These are phyloP conservation scores for Cosmorhoe ocellata DNA, from an alignment of 2,888 invertebrate species.

Conservation along the genomic window DNA sequence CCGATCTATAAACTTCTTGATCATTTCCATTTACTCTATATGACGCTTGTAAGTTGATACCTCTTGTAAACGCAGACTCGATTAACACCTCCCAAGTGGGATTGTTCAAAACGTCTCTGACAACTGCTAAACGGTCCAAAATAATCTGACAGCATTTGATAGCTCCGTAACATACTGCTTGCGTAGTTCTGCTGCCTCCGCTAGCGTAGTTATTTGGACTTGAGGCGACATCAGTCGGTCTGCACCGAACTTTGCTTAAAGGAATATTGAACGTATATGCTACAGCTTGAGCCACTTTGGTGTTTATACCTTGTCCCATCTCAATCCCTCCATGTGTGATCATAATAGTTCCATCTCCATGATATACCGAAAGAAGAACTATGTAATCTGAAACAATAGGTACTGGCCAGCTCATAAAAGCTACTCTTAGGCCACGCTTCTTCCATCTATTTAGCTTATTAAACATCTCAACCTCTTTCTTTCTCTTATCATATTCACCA, in stretches of 20 bases:
- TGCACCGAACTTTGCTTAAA: constrained; percentile 84
- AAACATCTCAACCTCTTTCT: constrained; percentile 78
- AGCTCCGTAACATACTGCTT: constrained; percentile 51
- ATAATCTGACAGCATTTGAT: constrained; percentile 78
- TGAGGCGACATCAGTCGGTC: constrained; percentile 82
- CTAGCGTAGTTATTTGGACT: constrained; percentile 85
- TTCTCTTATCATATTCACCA: constrained; percentile 80
- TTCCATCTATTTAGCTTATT: constrained; percentile 89
- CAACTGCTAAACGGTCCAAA: constrained; percentile 67
- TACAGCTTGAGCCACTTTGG: constrained; percentile 85
- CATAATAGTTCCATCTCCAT: constrained; percentile 87
- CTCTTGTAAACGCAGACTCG: constrained; percentile 63
- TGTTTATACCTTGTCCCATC: constrained; percentile 91
- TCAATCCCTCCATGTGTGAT: constrained; percentile 88
- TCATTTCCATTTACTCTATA: constrained; percentile 55
- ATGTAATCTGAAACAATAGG: constrained; percentile 76
- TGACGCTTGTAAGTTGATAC: constrained; percentile 62
- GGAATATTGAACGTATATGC: constrained; percentile 86
- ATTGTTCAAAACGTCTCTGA: constrained; percentile 64
- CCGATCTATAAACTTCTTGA: constrained; percentile 58
- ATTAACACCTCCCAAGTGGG: constrained; percentile 80
- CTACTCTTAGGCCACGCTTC: constrained; percentile 87
- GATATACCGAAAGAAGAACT: constrained; percentile 85
- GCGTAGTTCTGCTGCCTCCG: constrained; percentile 83
- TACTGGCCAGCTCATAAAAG: constrained; percentile 86